phyloP scores from a whole-genome alignment of 2,797 vertebrate species.

The Nyctalus aviator region DNA sequence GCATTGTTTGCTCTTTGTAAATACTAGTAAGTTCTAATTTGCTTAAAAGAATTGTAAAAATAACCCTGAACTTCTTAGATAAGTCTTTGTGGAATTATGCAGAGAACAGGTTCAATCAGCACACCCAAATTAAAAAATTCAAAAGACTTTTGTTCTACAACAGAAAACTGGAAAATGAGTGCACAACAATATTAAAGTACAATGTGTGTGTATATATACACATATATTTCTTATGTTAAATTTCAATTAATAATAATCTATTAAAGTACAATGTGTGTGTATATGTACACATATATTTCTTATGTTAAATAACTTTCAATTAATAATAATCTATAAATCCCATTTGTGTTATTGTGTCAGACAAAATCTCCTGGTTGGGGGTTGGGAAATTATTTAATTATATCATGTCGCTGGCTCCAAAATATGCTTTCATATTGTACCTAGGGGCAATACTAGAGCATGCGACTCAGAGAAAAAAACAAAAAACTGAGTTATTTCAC shows the following conservation, averaged over 20 bases:
- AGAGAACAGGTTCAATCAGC: not conserved
- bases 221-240: not conserved
- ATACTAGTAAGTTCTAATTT: not conserved
- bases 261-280: not conserved
- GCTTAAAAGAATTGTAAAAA: constrained; percentile 22
- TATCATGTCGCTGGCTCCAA: not conserved
- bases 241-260: not conserved
- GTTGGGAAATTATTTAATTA: not conserved
- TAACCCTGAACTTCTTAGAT: not conserved
- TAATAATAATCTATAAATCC: not conserved
- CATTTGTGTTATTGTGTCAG: not conserved
- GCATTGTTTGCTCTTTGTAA: not conserved
- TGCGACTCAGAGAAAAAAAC: not conserved
- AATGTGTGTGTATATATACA: not conserved
- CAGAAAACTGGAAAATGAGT: not conserved
- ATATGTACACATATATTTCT: not conserved
- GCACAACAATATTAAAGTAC: not conserved
- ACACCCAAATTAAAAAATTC: not conserved
- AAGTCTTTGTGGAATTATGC: not conserved
- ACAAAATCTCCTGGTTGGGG: not conserved
- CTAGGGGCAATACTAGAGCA: not conserved
- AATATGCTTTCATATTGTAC: not conserved
- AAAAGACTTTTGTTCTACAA: not conserved
- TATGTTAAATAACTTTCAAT: not conserved
- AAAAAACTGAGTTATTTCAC: not conserved